Percentiles rank a stretch among this genome's conserved stretches.
phyloP scores from a whole-genome alignment of 2,113 vertebrate genomes.

The Greenwoodochromis staneri region DNA sequence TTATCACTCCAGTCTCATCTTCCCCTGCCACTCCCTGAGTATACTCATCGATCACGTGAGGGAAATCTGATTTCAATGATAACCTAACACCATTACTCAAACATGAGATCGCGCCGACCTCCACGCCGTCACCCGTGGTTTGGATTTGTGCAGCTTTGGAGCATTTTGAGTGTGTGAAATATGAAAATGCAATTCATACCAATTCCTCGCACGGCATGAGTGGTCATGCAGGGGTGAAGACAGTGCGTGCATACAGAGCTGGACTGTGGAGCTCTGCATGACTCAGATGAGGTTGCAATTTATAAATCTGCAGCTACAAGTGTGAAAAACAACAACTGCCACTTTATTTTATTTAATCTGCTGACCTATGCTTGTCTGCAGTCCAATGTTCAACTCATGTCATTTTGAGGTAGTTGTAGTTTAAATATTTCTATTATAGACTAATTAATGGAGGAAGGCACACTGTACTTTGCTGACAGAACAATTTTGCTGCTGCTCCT shows the following conservation, averaged over 20 bases:
- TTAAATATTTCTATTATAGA: neutral
- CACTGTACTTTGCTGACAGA: neutral
- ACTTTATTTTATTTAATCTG: neutral
- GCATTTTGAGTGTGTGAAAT: constrained; percentile 28
- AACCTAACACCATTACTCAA: constrained; percentile 54
- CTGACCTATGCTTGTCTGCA: neutral
- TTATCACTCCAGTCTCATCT: constrained; percentile 22
- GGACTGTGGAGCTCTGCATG: neutral
- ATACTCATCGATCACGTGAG: constrained; percentile 43
- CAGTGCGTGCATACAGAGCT: neutral
- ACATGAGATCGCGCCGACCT: neutral
- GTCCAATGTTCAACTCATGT: neutral
- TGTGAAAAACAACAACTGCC: neutral
- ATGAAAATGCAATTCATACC: constrained; percentile 56
- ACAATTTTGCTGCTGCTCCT: neutral
- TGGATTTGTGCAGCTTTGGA: constrained; percentile 21
- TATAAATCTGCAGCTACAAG: neutral
- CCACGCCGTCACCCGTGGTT: neutral
- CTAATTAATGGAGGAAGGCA: neutral
- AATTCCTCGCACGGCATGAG: constrained; percentile 19
- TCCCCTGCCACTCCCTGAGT: neutral
- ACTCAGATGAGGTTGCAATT: neutral
- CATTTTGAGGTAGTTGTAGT: neutral
- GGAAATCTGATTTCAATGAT: constrained; percentile 44
- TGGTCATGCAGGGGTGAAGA: neutral